These are phyloP conservation scores for Drosophila emarginata DNA, from an alignment of 2,888 invertebrate species.

Conservation along the genomic window DNA sequence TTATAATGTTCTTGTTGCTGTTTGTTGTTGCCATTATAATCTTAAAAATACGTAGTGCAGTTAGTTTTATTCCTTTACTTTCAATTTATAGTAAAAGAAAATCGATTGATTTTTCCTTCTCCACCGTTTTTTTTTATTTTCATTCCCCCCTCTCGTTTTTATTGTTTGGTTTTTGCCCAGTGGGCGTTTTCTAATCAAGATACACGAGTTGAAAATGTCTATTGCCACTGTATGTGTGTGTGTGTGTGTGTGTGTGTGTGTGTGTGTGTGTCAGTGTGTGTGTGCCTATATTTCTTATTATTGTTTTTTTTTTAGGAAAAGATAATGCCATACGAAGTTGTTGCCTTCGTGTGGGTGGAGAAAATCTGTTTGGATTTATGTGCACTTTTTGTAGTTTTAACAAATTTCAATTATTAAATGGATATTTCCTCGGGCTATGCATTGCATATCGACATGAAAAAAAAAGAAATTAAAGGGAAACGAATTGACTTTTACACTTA, in stretches of 20 bases:
- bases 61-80: constrained; percentile 36
- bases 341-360: not conserved
- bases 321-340: not conserved
- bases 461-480: not conserved
- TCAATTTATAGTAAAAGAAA: constrained; percentile 45
- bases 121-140: not conserved
- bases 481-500: not conserved
- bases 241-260: not conserved
- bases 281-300: not conserved
- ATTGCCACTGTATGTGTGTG: constrained; percentile 11
- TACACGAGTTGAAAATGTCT: constrained; percentile 13
- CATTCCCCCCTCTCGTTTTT: not conserved
- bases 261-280: not conserved
- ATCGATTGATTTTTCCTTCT: constrained; percentile 2
- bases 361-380: constrained; percentile 8
- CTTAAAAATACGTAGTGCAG: constrained; percentile 59
- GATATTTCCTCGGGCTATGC: constrained; percentile 3
- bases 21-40: constrained; percentile 43
- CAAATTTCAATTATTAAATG: constrained; percentile 14
- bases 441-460: not conserved
- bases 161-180: constrained; percentile 4
- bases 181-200: constrained; percentile 17
- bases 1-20: constrained; percentile 15
- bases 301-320: not conserved
- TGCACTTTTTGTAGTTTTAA: constrained; percentile 5